Evolutionary conservation across 2,113 vertebrate genomes (phyloP).

Genomic region (Sylvia atricapilla): DNA sequence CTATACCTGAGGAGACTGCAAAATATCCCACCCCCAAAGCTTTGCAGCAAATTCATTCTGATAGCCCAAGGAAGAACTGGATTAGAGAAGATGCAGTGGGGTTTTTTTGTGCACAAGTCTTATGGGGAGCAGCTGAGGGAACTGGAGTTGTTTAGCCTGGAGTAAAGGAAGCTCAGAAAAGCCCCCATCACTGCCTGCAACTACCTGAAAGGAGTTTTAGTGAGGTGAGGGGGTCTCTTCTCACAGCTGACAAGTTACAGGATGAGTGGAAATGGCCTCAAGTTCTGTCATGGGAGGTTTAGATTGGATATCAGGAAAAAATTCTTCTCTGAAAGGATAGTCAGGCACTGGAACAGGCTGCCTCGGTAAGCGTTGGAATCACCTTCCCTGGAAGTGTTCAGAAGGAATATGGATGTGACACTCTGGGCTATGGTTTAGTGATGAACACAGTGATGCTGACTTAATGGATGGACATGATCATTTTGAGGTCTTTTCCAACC

Average conservation of each 20-base stretch:
- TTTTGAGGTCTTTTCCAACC: background rate
- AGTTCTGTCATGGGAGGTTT: background rate
- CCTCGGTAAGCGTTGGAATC: background rate
- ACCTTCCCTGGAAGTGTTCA: background rate
- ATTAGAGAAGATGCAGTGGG: background rate
- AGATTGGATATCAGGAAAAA: background rate
- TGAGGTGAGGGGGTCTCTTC: background rate
- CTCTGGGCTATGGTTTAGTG: background rate
- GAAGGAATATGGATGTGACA: background rate
- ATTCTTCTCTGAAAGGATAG: background rate
- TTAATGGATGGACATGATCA: accelerated
- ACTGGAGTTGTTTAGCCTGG: background rate
- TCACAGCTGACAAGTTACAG: background rate
- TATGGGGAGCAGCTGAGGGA: background rate
- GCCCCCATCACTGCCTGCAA: background rate
- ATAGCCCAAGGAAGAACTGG: background rate
- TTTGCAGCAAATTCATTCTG: background rate
- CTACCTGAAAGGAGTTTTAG: background rate
- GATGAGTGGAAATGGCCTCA: background rate
- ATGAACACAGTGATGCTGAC: background rate
- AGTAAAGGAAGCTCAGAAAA: background rate
- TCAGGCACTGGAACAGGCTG: background rate
- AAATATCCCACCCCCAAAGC: background rate
- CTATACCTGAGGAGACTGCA: background rate
- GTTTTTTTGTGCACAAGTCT: background rate